Conservation (phyloP, 2,113 vertebrate genomes). For the Copsychus sechellarum region DNA sequence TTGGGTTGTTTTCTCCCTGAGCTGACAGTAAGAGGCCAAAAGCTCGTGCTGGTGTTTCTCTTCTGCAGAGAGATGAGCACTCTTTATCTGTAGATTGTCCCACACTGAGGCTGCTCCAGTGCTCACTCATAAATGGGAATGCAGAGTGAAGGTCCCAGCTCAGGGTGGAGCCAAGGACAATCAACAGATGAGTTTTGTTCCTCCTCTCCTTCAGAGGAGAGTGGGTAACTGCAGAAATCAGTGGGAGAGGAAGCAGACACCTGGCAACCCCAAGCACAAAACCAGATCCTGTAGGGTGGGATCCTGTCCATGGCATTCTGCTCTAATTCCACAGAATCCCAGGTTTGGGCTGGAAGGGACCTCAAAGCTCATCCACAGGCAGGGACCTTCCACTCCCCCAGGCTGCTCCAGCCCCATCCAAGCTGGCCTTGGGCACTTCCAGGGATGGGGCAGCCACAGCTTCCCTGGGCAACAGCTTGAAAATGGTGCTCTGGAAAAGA, state of each 20-base stretch:
- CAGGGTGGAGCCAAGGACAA: background rate
- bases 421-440: background rate
- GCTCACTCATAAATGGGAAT: background rate
- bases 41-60: background rate
- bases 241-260: background rate
- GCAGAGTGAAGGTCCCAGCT: background rate
- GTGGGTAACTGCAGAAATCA: background rate
- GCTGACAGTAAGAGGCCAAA: background rate
- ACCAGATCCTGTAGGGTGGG: background rate
- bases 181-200: fast-evolving
- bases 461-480: background rate
- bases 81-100: background rate
- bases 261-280: background rate
- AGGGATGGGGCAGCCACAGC: background rate
- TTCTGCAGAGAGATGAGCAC: background rate
- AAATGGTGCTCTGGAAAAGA: background rate
- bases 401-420: background rate
- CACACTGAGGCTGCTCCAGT: background rate
- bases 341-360: background rate
- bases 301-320: background rate
- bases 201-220: background rate
- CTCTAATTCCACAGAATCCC: background rate
- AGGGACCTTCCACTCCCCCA: background rate
- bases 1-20: background rate
- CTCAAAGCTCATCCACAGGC: background rate